These are phyloP conservation scores for Bergia puertoricense DNA, from an alignment of 92 coral and sea anemone genomes.

Conservation along the genomic window DNA sequence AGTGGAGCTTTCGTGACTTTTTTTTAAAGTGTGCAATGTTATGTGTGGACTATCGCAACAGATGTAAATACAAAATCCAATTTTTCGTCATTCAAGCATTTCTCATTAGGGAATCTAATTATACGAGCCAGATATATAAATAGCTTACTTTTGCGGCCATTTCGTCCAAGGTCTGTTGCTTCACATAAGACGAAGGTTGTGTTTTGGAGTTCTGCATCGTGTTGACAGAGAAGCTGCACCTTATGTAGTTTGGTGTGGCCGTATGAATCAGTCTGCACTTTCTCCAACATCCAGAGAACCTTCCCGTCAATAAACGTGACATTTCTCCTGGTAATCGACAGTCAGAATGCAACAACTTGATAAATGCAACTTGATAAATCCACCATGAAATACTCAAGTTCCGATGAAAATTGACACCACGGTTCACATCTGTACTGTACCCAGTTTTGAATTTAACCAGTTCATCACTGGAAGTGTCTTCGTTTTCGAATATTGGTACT, in stretches of 20 bases:
- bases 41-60: not conserved
- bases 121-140: not conserved
- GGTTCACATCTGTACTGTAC: not conserved
- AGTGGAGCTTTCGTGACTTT: slow-evolving; percentile 11
- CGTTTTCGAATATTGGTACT: not conserved
- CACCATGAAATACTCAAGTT: not conserved
- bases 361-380: not conserved
- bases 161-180: slow-evolving; percentile 85
- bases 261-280: slow-evolving; percentile 46
- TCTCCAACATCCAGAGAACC: slow-evolving; percentile 21
- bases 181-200: slow-evolving; percentile 89
- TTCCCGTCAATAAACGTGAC: slow-evolving; percentile 45
- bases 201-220: slow-evolving; percentile 81
- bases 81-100: not conserved
- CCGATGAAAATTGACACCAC: not conserved
- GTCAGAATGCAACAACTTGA: not conserved
- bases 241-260: slow-evolving; percentile 48
- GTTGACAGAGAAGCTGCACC: slow-evolving; percentile 65
- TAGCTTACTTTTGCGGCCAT: slow-evolving; percentile 85
- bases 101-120: not conserved
- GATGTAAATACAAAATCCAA: not conserved
- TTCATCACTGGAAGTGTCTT: not conserved
- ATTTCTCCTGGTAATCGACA: slow-evolving; percentile 3
- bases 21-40: not conserved
- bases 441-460: not conserved